Evolutionary conservation across 1,140 invertebrate species (phyloP), one percentile per base, ranked within the genome.

Genomic region (Apis mellifera): DNA sequence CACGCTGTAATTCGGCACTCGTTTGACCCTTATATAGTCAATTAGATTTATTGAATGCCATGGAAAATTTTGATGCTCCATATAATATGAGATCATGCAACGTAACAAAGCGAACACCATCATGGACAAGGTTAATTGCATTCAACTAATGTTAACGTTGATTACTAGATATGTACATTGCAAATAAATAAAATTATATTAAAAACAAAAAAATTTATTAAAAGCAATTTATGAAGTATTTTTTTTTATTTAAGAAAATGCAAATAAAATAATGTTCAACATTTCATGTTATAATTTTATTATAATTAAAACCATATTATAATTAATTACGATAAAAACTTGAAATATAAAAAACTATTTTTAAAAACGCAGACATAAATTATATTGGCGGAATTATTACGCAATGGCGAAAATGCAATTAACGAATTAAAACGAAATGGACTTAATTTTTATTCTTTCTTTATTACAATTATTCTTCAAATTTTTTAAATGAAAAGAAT

Each of bases 21-120:
- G 82, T 55, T 86, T 78, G 62, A 87, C 85, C 62, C 84, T 86
- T 83, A n/a, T 84, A 52, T 80, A 79, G 13, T 23, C 85, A 87
- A 86, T 87, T 87, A 72, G 5, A 65, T 64, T 23, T 86, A 87
- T 86, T 77, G 68, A 42, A 26, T 23, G 71, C 26, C 69, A 73
- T 82, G 76, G 82, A 86, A 87, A 84, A 84, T 87, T 86, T 87
- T 52, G 73, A 80, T 54, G 74, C 64, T 64, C 5, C 64, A 23
- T 57, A 59, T 9, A 19, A 64, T 19, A 19, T 71, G 75, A 55
- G 57, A 21, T n/a, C 62, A 32, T 75, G 42, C 62, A 12, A 1
- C 19, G 19, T 32, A 66, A 81, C 59, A 60, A 23, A 54, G 12
- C 9, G 9, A 13, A 11, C n/a, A 48, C 9, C 13, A 9, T 12